Evolutionary conservation across 2,888 invertebrate species (phyloP).

Genomic region (Acrobeloides nanus): DNA sequence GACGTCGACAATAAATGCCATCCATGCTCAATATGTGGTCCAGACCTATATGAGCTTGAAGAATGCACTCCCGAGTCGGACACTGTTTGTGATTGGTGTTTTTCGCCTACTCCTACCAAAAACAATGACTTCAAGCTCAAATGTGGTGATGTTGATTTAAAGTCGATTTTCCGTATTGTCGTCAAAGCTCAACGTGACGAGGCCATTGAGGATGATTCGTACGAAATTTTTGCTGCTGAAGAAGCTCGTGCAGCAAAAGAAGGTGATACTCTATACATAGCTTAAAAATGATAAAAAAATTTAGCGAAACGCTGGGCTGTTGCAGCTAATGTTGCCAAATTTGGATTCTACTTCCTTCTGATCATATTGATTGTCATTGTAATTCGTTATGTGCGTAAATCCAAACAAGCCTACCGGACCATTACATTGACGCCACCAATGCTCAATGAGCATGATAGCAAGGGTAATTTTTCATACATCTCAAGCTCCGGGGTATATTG

Average conservation of each 20-base stretch:
- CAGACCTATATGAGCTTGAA: slow-evolving; percentile 23
- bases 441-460: slow-evolving; percentile 16
- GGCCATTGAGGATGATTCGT: no score
- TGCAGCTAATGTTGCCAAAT: no score
- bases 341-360: slow-evolving; percentile 12
- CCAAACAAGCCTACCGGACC: slow-evolving; percentile 9
- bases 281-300: no score
- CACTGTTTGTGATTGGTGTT: slow-evolving; percentile 37
- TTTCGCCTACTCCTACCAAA: slow-evolving; percentile 11
- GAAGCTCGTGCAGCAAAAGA: no score
- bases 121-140: slow-evolving; percentile 19
- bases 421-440: slow-evolving; percentile 18
- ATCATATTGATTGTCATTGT: slow-evolving; percentile 13
- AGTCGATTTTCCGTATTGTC: no score
- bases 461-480: no score
- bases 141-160: no score
- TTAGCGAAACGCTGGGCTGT: no score
- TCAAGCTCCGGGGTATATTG: no score
- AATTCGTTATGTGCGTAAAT: slow-evolving; percentile 11
- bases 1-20: slow-evolving; percentile 16
- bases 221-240: no score
- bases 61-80: slow-evolving; percentile 21
- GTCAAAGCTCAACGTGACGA: no score
- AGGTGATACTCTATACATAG: no score
- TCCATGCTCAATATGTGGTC: slow-evolving; percentile 23